Evolutionary conservation across 2,888 invertebrate genomes (phyloP).

Genomic region (Ormyrus pomaceus): DNA sequence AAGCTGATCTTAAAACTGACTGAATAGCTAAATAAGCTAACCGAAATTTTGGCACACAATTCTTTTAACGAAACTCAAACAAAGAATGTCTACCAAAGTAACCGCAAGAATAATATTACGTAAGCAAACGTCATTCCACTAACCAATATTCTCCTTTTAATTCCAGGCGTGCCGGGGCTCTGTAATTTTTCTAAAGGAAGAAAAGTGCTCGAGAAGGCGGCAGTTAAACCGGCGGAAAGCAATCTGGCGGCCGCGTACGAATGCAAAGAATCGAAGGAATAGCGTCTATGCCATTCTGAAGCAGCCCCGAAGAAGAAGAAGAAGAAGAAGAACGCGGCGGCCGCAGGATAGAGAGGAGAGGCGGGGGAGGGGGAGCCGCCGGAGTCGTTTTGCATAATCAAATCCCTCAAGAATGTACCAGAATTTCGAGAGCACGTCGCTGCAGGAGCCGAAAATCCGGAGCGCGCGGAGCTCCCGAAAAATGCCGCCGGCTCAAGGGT

Average conservation of each 20-base stretch:
- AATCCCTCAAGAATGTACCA: conserved; percentile 69
- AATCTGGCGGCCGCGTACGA: neutral
- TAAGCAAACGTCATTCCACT: too few relatives aligned
- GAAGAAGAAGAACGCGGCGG: neutral
- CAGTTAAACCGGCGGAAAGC: neutral
- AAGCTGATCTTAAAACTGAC: too few relatives aligned
- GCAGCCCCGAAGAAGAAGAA: conserved; percentile 53
- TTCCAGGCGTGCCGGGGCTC: conserved; percentile 19
- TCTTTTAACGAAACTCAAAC: too few relatives aligned
- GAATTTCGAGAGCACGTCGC: conserved; percentile 62
- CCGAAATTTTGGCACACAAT: too few relatives aligned
- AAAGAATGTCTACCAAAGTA: too few relatives aligned
- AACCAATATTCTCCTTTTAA: conserved; percentile 8
- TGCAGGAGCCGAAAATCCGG: neutral
- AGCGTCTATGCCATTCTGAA: conserved; percentile 57
- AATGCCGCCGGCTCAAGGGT: conserved; percentile 62
- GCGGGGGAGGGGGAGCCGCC: neutral
- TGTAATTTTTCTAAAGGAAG: neutral
- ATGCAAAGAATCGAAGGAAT: neutral
- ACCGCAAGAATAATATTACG: too few relatives aligned
- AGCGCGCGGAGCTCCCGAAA: conserved; percentile 63
- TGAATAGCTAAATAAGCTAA: too few relatives aligned
- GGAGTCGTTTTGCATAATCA: conserved; percentile 70
- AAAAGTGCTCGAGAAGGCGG: neutral
- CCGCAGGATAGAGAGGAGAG: too few relatives aligned